Evolutionary conservation across 2,888 invertebrate genomes (phyloP).

Genomic region (Campoplex nolae): DNA sequence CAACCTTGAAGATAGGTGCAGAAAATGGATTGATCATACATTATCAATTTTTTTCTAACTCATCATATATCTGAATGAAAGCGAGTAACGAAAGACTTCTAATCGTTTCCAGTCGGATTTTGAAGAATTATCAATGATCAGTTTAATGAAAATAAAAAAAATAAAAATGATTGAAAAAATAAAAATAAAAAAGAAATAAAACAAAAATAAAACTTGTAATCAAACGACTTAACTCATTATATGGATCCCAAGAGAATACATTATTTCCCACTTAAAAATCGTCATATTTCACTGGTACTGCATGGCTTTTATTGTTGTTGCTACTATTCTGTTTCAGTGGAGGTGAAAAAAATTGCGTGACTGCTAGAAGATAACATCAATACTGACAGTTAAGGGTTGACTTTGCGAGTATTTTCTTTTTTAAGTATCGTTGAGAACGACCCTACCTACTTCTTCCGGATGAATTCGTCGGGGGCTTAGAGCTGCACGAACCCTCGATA

Average conservation of each 20-base stretch:
- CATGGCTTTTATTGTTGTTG: too few species aligned
- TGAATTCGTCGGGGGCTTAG: neutral
- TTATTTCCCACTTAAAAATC: neutral
- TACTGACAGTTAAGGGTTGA: conserved; percentile 41
- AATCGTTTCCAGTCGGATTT: neutral
- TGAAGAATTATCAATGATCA: neutral
- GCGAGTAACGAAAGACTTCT: neutral
- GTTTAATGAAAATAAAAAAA: neutral
- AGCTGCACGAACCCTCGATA: conserved; percentile 21
- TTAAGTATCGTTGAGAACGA: neutral
- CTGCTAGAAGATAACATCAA: conserved; percentile 64
- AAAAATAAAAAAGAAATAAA: neutral
- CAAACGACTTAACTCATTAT: neutral
- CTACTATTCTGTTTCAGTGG: too few species aligned
- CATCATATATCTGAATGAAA: neutral
- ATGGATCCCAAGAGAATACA: neutral
- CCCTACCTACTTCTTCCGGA: neutral
- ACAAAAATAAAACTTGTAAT: neutral
- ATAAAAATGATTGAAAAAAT: neutral
- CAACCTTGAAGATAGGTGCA: neutral
- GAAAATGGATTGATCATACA: neutral
- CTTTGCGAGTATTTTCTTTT: conserved; percentile 16
- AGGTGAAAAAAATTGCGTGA: conserved; percentile 56
- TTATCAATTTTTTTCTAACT: neutral
- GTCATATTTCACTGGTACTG: neutral